Evolutionary conservation across 2,888 invertebrate species (phyloP).

Genomic region (Drosophila niveifrons): DNA sequence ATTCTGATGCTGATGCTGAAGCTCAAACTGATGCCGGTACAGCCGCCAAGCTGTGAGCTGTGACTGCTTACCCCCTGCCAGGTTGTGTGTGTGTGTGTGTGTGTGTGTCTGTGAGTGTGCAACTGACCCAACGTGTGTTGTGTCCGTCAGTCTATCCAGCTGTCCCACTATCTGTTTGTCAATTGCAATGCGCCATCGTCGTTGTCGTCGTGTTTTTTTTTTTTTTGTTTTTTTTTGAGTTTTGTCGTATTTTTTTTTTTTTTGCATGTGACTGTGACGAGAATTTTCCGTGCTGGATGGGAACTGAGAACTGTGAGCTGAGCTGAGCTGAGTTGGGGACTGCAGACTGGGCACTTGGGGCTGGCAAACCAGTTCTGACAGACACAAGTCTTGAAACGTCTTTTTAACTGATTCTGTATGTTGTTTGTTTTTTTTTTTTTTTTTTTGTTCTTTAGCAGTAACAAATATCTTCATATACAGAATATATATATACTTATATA

Average conservation of each 20-base stretch:
- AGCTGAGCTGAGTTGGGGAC: conserved; percentile 27
- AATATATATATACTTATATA: conserved; percentile 36
- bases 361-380: conserved; percentile 80
- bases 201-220: conserved; percentile 48
- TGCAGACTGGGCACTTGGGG: conserved; percentile 57
- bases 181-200: conserved; percentile 74
- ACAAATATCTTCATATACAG: conserved; percentile 76
- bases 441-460: conserved; percentile 57
- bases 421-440: conserved; percentile 42
- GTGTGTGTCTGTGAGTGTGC: conserved; percentile 50
- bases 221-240: conserved; percentile 23
- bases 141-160: conserved; percentile 37
- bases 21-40: conserved; percentile 56
- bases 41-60: conserved; percentile 66
- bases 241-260: conserved; percentile 34
- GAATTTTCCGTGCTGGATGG: conserved; percentile 78
- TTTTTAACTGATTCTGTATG: conserved; percentile 79
- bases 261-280: conserved; percentile 77
- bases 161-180: conserved; percentile 70
- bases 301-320: conserved; percentile 43
- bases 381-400: conserved; percentile 81
- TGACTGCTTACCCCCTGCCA: conserved; percentile 71
- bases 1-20: conserved; percentile 3
- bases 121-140: conserved; percentile 78
- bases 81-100: conserved; percentile 23